A percentile compares a stretch with the other conserved stretches of the same genome.
Conservation (phyloP, 2,797 vertebrate genomes). For the Karalla daura region DNA sequence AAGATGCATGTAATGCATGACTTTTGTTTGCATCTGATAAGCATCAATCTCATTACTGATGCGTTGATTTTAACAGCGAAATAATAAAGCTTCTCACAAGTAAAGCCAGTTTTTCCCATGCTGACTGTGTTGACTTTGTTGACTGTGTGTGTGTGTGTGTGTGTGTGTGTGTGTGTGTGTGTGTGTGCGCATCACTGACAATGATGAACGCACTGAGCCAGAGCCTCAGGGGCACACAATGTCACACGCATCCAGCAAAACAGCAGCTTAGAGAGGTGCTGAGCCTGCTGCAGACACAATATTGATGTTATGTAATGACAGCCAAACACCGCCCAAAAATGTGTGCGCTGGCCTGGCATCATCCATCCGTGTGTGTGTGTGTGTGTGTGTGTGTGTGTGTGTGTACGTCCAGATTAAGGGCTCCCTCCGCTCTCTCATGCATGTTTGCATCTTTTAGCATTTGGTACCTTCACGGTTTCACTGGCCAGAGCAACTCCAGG, state of each 20-base stretch:
- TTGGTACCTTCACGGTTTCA: slow-evolving; percentile 38
- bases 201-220: slow-evolving; percentile 34
- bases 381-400: slow-evolving; percentile 17
- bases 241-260: slow-evolving; percentile 50
- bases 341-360: slow-evolving; percentile 2
- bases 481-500: slow-evolving; percentile 31
- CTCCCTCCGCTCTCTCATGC: slow-evolving; percentile 15
- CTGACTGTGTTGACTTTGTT: neutral
- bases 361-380: slow-evolving; percentile 19
- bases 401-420: slow-evolving; percentile 34
- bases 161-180: slow-evolving; percentile 2
- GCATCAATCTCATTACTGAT: slow-evolving; percentile 27
- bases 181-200: slow-evolving; percentile 22
- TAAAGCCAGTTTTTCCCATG: slow-evolving; percentile 5
- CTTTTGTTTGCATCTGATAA: slow-evolving; percentile 17
- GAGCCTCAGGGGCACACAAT: slow-evolving; percentile 48
- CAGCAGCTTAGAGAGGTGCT: slow-evolving; percentile 58
- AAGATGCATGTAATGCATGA: neutral
- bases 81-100: slow-evolving; percentile 28
- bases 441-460: slow-evolving; percentile 9
- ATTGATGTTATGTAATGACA: slow-evolving; percentile 65
- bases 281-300: slow-evolving; percentile 50
- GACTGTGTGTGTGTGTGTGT: slow-evolving; percentile 1
- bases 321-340: slow-evolving; percentile 29
- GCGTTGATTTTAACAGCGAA: slow-evolving; percentile 25